These are phyloP conservation scores for Dysmachus trigonus DNA, from an alignment of 2,888 invertebrate genomes.

Conservation along the genomic window DNA sequence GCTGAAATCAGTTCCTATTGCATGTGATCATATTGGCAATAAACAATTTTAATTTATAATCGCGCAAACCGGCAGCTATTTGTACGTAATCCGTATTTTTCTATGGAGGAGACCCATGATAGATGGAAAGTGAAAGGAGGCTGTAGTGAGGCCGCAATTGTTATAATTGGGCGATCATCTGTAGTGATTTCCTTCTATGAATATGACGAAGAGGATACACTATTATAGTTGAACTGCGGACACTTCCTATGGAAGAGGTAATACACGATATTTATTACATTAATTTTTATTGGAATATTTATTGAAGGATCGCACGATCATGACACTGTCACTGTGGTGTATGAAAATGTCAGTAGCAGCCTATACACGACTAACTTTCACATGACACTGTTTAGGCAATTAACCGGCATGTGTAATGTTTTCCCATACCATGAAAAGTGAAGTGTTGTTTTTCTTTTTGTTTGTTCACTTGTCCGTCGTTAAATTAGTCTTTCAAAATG, in stretches of 20 bases:
- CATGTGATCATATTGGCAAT: background rate
- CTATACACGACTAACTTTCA: too few relatives aligned
- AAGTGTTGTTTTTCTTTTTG: too few relatives aligned
- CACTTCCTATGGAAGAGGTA: background rate
- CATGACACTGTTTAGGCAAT: too few relatives aligned
- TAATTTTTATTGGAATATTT: too few relatives aligned
- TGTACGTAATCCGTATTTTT: background rate
- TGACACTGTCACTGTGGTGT: too few relatives aligned
- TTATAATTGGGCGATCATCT: background rate
- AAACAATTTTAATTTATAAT: slow-evolving; percentile 11
- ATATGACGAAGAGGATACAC: background rate
- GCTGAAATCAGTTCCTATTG: slow-evolving; percentile 2
- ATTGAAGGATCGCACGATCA: too few relatives aligned
- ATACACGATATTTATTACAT: too few relatives aligned
- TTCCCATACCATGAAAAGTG: too few relatives aligned
- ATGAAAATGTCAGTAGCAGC: too few relatives aligned
- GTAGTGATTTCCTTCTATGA: background rate
- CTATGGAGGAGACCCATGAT: background rate
- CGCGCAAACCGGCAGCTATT: background rate
- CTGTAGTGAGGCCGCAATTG: background rate
- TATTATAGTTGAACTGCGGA: background rate
- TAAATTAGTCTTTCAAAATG: too few relatives aligned
- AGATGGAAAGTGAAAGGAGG: slow-evolving; percentile 14
- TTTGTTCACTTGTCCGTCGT: too few relatives aligned
- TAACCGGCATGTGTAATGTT: too few relatives aligned